These are phyloP conservation scores for Crocallis elinguaria DNA, from an alignment of 2,888 invertebrate species.

Conservation along the genomic window DNA sequence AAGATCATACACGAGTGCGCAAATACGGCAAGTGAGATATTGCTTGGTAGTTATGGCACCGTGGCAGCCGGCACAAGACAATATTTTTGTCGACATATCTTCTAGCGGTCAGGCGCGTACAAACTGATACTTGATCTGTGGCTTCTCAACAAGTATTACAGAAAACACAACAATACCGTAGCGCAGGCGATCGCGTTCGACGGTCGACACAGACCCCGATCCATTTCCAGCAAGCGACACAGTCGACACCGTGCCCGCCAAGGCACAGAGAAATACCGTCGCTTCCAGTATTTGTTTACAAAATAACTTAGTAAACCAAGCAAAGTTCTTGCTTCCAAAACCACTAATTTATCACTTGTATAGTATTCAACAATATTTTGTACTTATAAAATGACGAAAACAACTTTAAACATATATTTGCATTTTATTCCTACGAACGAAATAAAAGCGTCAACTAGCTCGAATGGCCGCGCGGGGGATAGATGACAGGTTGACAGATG, in stretches of 20 bases:
- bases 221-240: background rate
- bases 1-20: no score
- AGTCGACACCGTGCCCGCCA: background rate
- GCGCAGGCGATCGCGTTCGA: background rate
- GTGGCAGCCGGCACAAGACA: no score
- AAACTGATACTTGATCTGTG: background rate
- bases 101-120: background rate
- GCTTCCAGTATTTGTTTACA: background rate
- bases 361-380: background rate
- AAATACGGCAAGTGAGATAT: no score
- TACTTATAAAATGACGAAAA: no score
- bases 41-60: no score
- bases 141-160: background rate
- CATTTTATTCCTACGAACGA: background rate
- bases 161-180: background rate
- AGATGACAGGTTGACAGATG: no score
- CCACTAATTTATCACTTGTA: background rate
- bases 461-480: no score
- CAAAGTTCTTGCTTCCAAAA: no score
- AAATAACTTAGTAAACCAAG: no score
- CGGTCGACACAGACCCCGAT: background rate
- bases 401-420: background rate
- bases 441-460: background rate
- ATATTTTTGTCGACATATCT: background rate
- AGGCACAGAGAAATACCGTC: background rate